A percentile compares a stretch with the other conserved stretches of the same genome.
Evolutionary conservation across 2,113 vertebrate species (phyloP).

Genomic region (Xenopus tropicalis): DNA sequence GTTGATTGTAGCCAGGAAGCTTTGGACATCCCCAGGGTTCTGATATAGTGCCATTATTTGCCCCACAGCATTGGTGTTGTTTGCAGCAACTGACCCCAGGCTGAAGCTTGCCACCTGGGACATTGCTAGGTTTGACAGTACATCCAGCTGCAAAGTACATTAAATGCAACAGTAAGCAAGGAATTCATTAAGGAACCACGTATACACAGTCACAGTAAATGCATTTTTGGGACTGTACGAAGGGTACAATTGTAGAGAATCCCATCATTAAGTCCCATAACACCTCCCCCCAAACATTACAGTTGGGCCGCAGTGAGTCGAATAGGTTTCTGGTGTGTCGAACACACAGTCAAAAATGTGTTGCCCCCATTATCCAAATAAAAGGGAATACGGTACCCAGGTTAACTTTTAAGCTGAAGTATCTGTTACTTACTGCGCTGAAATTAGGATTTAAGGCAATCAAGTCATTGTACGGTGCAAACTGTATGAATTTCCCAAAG

Average conservation of each 20-base stretch:
- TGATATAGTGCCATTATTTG: neutral
- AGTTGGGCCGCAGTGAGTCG: too few relatives aligned
- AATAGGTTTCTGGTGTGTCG: too few relatives aligned
- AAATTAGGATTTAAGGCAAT: conserved; percentile 6
- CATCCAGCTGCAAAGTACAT: conserved; percentile 10
- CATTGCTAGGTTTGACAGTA: neutral
- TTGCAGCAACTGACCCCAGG: neutral
- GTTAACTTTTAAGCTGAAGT: too few relatives aligned
- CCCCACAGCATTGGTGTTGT: neutral
- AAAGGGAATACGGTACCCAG: too few relatives aligned
- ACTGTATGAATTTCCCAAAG: conserved; percentile 9
- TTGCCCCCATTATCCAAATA: too few relatives aligned
- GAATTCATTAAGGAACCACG: too few relatives aligned
- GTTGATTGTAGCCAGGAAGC: conserved; percentile 5
- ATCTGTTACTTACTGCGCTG: conserved; percentile 5
- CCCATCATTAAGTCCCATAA: too few relatives aligned
- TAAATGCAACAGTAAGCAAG: neutral
- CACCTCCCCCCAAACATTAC: too few relatives aligned
- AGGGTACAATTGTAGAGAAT: too few relatives aligned
- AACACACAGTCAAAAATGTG: too few relatives aligned
- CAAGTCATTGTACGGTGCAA: conserved; percentile 6
- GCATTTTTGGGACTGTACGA: too few relatives aligned
- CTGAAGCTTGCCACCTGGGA: conserved; percentile 7
- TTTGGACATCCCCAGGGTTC: neutral
- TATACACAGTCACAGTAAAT: too few relatives aligned